A percentile compares a stretch with the other conserved stretches of the same genome.
Evolutionary conservation across 53 echinoderm and acorn worm species (phyloP).

Genomic region (Luidia sarsii): DNA sequence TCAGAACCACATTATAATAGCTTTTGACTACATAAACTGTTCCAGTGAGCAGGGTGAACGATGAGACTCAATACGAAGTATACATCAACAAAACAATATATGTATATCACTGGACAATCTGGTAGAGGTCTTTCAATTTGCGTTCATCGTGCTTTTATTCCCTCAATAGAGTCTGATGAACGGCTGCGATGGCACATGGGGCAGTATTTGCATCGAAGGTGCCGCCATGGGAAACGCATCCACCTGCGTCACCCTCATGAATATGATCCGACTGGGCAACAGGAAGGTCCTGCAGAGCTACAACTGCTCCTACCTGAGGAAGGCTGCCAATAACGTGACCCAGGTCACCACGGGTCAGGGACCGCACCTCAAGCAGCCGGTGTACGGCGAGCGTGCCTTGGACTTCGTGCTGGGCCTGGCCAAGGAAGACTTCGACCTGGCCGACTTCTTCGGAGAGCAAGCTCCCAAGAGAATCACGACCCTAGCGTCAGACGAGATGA

Average conservation of each 20-base stretch:
- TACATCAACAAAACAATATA: no score
- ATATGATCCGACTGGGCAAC: conserved; percentile 55
- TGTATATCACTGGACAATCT: no score
- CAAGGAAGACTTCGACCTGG: conserved; percentile 51
- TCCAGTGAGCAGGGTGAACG: no score
- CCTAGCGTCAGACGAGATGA: conserved; percentile 33
- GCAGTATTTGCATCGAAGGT: conserved; percentile 55
- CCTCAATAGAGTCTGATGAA: conserved; percentile 12
- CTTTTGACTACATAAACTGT: no score
- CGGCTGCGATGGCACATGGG: conserved; percentile 55
- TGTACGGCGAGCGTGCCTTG: conserved; percentile 60
- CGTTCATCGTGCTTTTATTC: background rate
- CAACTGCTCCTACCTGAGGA: conserved; percentile 59
- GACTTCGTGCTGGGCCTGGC: conserved; percentile 49
- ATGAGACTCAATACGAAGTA: no score
- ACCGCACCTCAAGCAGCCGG: conserved; percentile 60
- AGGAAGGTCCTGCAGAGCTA: conserved; percentile 42
- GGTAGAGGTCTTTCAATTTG: no score
- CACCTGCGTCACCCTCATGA: conserved; percentile 48
- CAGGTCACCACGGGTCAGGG: conserved; percentile 41
- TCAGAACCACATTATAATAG: no score
- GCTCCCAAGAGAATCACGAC: conserved; percentile 36
- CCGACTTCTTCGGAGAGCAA: conserved; percentile 50
- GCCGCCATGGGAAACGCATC: conserved; percentile 59
- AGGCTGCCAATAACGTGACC: conserved; percentile 65